Evolutionary conservation across 2,797 vertebrate species (phyloP).

Genomic region (Acestrorhynchus altus): DNA sequence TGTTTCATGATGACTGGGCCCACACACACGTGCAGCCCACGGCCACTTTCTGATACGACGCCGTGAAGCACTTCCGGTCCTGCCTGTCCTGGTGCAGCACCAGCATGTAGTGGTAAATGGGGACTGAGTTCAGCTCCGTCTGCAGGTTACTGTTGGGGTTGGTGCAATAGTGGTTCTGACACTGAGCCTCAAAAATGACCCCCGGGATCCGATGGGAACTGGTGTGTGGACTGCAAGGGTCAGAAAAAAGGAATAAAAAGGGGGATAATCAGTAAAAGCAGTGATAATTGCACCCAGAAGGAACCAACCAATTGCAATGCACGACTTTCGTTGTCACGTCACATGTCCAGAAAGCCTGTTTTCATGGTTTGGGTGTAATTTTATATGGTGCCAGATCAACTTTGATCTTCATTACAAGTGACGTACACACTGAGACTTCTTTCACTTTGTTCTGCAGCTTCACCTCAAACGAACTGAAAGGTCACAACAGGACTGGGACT

Average conservation of each 20-base stretch:
- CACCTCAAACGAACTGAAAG: neutral
- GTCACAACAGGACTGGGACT: neutral
- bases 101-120: conserved; percentile 70
- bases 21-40: conserved; percentile 76
- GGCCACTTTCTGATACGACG: conserved; percentile 53
- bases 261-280: no score
- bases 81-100: conserved; percentile 59
- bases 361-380: no score
- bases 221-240: conserved; percentile 20
- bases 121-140: conserved; percentile 63
- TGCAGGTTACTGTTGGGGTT: conserved; percentile 3
- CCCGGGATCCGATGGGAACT: conserved; percentile 63
- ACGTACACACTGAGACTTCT: neutral
- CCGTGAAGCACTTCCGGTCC: conserved; percentile 60
- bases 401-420: no score
- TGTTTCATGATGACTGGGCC: conserved; percentile 30
- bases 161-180: conserved; percentile 64
- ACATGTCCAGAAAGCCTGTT: no score
- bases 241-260: neutral
- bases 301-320: no score
- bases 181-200: conserved; percentile 73
- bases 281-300: no score
- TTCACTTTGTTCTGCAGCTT: neutral
- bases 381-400: no score
- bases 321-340: no score